Evolutionary conservation across 1,140 invertebrate species (phyloP).

Genomic region (Bombus superbus): DNA sequence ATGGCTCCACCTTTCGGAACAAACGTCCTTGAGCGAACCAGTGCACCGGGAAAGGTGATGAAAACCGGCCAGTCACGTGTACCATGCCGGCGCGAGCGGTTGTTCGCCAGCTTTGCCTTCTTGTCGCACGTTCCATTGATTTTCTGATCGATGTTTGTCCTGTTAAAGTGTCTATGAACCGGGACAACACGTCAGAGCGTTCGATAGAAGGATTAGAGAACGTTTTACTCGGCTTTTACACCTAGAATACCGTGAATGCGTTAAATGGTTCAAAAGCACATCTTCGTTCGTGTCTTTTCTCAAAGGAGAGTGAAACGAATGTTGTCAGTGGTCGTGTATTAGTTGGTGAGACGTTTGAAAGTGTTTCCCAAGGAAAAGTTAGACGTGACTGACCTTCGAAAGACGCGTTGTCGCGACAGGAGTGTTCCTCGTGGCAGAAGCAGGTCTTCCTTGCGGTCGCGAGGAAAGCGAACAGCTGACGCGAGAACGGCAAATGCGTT

Average conservation of each 20-base stretch:
- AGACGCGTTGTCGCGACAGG: not conserved
- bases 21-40: constrained; percentile 69
- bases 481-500: not conserved
- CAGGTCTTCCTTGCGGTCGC: no score
- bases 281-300: no score
- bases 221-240: no score
- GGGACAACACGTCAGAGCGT: not conserved
- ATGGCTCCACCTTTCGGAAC: constrained; percentile 66
- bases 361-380: not conserved
- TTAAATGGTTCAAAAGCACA: no score
- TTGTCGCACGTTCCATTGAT: constrained; percentile 8
- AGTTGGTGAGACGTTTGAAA: not conserved
- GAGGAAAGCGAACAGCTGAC: constrained; percentile 1
- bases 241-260: no score
- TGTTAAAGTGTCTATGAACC: not conserved
- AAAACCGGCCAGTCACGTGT: constrained; percentile 74
- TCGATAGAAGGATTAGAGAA: no score
- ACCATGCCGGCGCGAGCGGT: constrained; percentile 60
- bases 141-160: constrained; percentile 6
- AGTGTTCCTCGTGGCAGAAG: constrained; percentile 8
- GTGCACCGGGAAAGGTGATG: constrained; percentile 71
- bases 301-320: not conserved
- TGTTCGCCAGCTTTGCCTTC: constrained; percentile 22
- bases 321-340: not conserved
- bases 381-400: not conserved